These are phyloP conservation scores for Pristionchus entomophagus DNA, from an alignment of 2,888 invertebrate species.

Conservation along the genomic window DNA sequence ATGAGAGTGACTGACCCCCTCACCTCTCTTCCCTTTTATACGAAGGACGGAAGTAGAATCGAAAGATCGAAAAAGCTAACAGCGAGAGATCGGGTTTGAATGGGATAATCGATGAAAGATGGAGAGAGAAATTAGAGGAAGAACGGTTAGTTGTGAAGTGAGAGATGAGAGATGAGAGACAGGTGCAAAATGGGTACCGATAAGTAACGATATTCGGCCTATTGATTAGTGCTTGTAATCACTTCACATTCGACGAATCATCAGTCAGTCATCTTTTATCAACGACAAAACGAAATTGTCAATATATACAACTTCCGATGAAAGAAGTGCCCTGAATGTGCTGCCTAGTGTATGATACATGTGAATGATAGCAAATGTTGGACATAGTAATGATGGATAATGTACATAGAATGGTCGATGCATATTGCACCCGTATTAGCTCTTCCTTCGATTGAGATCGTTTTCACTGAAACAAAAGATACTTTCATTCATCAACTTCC, in stretches of 20 bases:
- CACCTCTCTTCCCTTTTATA: not conserved
- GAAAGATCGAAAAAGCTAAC: not conserved
- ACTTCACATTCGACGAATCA: not conserved
- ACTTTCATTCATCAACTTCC: not conserved
- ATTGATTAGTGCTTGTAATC: too few relatives aligned
- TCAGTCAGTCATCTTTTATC: constrained; percentile 18
- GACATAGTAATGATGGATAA: not conserved
- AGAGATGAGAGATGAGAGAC: not conserved
- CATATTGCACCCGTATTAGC: not conserved
- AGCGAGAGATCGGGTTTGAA: not conserved
- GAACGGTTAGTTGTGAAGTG: not conserved
- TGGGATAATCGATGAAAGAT: not conserved
- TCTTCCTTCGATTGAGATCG: not conserved
- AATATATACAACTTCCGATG: constrained; percentile 19
- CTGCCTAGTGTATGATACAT: not conserved
- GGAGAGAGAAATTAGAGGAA: constrained; percentile 1
- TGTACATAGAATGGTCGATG: not conserved
- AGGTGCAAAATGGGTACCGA: not conserved
- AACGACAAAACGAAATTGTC: not conserved
- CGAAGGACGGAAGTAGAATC: not conserved
- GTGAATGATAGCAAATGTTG: not conserved
- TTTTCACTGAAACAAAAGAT: constrained; percentile 5
- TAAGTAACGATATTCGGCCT: not conserved
- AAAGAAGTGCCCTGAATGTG: constrained; percentile 10
- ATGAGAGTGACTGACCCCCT: too few relatives aligned